Base-by-base conservation (phyloP, 2,888 invertebrate species). In the Protodeltote pygarga region DNA sequence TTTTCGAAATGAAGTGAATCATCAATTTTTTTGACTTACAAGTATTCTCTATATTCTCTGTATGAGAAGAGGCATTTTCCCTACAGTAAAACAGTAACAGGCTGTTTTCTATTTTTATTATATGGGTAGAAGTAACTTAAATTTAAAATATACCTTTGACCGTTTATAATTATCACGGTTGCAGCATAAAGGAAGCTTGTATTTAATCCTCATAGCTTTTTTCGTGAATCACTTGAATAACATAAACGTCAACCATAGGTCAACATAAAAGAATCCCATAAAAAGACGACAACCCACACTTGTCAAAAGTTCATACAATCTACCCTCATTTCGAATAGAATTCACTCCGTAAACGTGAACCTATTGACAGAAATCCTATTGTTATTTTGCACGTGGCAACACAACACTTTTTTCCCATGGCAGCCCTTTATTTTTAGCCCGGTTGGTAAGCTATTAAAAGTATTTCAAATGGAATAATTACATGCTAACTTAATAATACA, bases 371-470 rank as follows among this genome's bases (percentile, higher is more conserved):
- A 19, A 17, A 16, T 19, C 14, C 62, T 42, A 67, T 78, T 78
- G 76, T 78, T 62, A 58, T 55, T 64, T 69, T 74, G 75, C 77
- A 79, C 79, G 79, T 79, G 79, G 65, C 47, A 52, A 52, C 48
- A 6, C 32, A 16, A 48, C 37, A 31, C 39, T 29, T 48, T 40
- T 59, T 65, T 74, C 73, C 67, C 76, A 74, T 65, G 52, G 47
- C 35, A 64, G 68, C 67, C 70, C 71, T 67, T 60, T 58, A 57
- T 45, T 65, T 63, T 49, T 42, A 48, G n/a, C 37, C 27, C 44
- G 35, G 16, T 9, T n/a, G 33, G 15, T 23, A 41, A 24, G 38
- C 39, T 21, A 40, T 53, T 39, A 32, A 16, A 54, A 44, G 27
- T 60, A 46, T 34, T 60, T 49, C 25, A 34, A 37, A 27, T 28